phyloP scores from a whole-genome alignment of 2,113 vertebrate genomes.

The Ceyx margarethae region DNA sequence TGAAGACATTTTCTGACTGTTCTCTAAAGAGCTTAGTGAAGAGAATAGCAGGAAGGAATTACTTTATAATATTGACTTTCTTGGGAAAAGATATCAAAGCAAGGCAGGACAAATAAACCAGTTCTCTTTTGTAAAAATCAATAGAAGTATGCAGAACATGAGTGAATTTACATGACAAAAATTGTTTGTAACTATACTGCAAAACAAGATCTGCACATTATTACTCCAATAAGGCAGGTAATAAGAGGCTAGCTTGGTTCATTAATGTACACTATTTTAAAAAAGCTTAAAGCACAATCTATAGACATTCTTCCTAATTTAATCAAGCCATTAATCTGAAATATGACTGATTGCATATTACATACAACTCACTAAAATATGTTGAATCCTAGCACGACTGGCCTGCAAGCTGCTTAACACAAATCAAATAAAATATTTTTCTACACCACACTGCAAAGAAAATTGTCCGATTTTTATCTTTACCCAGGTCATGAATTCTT shows the following conservation, averaged over 20 bases:
- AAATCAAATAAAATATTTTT: conserved; percentile 5
- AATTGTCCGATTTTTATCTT: background rate
- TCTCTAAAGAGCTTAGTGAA: conserved; percentile 84
- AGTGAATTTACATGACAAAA: conserved; percentile 85
- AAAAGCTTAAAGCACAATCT: conserved; percentile 1
- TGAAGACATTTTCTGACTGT: conserved; percentile 84
- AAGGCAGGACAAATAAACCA: conserved; percentile 88
- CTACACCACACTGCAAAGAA: background rate
- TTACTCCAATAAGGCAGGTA: conserved; percentile 71
- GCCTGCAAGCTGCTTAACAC: conserved; percentile 11
- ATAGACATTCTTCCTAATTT: conserved; percentile 36
- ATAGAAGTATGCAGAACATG: conserved; percentile 72
- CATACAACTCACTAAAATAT: conserved; percentile 21
- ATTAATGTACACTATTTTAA: conserved; percentile 30
- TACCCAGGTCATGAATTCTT: background rate
- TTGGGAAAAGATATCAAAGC: conserved; percentile 72
- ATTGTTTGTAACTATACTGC: conserved; percentile 80
- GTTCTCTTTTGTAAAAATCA: conserved; percentile 80
- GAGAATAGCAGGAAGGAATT: conserved; percentile 86
- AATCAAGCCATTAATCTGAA: conserved; percentile 57
- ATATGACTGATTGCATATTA: background rate
- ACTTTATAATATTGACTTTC: conserved; percentile 95
- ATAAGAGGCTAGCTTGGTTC: conserved; percentile 36
- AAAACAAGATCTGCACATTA: conserved; percentile 67
- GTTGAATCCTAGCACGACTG: background rate